Conservation (phyloP, 30 jellyfish, hydroid and myxozoan genomes). For the Nemopilema nomurai region DNA sequence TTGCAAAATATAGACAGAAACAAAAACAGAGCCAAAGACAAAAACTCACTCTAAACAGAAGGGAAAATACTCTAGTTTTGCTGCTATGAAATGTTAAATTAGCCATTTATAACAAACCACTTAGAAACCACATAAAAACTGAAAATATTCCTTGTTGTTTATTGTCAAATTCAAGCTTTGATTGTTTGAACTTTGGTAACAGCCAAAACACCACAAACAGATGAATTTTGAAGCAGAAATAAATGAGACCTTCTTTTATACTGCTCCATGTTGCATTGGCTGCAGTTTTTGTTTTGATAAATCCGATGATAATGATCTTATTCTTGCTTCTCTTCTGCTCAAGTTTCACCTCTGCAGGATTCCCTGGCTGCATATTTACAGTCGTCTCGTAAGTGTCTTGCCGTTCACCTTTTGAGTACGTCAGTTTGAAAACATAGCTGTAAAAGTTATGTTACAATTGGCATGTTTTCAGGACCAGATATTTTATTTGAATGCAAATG, state of each 20-base stretch:
- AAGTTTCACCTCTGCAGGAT: constrained; percentile 56
- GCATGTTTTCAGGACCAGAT: too few relatives aligned
- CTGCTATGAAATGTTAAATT: too few relatives aligned
- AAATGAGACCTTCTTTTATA: constrained; percentile 22
- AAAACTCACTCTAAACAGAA: too few relatives aligned
- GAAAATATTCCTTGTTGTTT: too few relatives aligned
- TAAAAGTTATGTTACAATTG: not conserved
- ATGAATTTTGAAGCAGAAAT: not conserved
- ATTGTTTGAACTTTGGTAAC: too few relatives aligned
- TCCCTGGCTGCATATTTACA: constrained; percentile 38
- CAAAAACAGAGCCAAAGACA: too few relatives aligned
- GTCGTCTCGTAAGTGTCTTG: not conserved
- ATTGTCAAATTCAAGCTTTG: too few relatives aligned
- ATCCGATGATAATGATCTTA: constrained; percentile 12
- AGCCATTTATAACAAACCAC: too few relatives aligned
- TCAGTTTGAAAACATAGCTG: constrained; percentile 50
- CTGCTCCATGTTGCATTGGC: constrained; percentile 43
- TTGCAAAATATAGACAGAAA: too few relatives aligned
- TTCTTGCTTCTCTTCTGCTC: constrained; percentile 20
- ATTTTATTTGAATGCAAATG: too few relatives aligned
- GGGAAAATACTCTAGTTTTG: not conserved
- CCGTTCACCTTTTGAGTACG: constrained; percentile 45
- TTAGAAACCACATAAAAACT: too few relatives aligned
- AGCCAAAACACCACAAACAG: too few relatives aligned
- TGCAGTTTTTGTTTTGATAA: constrained; percentile 30